Conservation (phyloP, 2,797 vertebrate genomes). For the Spinibarbus caldwelli region DNA sequence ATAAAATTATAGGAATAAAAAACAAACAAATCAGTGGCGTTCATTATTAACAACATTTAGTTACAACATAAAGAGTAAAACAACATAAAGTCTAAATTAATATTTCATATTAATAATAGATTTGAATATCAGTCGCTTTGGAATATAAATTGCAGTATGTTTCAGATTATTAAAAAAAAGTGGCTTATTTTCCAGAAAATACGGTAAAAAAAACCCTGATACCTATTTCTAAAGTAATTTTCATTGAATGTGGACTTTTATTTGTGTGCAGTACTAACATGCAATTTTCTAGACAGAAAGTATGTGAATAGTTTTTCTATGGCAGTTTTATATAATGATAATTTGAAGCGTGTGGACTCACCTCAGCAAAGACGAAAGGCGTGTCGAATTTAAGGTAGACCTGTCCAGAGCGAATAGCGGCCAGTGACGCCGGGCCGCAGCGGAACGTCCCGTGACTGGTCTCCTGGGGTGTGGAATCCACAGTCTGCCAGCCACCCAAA, state of each 20-base stretch:
- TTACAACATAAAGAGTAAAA: no score
- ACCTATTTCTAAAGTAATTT: neutral
- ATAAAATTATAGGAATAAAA: neutral
- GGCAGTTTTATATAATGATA: neutral
- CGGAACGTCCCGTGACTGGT: constrained; percentile 93
- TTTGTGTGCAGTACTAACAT: neutral
- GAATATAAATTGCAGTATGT: neutral
- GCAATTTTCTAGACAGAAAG: neutral
- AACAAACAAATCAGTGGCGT: neutral
- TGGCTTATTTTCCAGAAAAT: neutral
- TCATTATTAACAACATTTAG: neutral
- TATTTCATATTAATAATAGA: neutral
- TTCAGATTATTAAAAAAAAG: neutral
- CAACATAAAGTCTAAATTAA: neutral
- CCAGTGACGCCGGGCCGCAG: constrained; percentile 88
- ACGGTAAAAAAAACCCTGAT: neutral
- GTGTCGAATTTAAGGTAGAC: constrained; percentile 91
- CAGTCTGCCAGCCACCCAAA: constrained; percentile 90
- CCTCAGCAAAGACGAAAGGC: constrained; percentile 84
- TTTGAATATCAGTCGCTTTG: neutral
- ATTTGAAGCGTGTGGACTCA: constrained; percentile 55
- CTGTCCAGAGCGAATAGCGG: constrained; percentile 86
- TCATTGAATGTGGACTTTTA: neutral
- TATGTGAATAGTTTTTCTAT: neutral
- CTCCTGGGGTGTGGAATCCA: constrained; percentile 93